phyloP scores from a whole-genome alignment of 1,140 invertebrate species.

The Antheraea mylitta region DNA sequence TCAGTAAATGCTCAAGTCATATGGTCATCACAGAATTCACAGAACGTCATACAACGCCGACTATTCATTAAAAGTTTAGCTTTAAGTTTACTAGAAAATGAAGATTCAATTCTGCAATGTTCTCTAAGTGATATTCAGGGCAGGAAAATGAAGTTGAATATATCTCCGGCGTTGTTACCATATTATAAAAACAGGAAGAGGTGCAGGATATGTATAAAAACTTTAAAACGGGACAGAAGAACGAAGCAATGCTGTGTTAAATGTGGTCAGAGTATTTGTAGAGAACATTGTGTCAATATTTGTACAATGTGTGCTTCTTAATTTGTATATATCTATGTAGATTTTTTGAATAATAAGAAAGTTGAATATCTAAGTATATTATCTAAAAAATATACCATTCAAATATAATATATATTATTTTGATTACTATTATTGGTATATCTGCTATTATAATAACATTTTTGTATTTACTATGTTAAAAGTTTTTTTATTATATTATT shows the following conservation, averaged over 20 bases:
- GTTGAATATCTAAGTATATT: no score
- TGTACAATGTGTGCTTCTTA: conserved; percentile 44
- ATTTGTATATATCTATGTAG: not conserved
- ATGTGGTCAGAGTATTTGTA: conserved; percentile 61
- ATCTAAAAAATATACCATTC: no score
- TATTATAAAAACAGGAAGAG: conserved; percentile 43
- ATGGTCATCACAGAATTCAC: conserved; percentile 51
- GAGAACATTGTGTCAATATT: conserved; percentile 55
- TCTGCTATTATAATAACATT: no score
- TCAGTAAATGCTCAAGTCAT: conserved; percentile 74
- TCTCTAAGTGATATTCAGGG: conserved; percentile 17
- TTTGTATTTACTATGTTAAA: no score
- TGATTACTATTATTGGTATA: no score
- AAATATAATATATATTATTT: no score
- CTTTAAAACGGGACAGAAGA: conserved; percentile 52
- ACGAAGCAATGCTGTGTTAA: conserved; percentile 57
- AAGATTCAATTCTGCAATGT: conserved; percentile 23
- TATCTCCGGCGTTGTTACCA: conserved; percentile 7
- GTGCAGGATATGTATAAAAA: conserved; percentile 54
- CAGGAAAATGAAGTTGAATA: conserved; percentile 14
- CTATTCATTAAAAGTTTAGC: conserved; percentile 65
- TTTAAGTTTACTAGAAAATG: conserved; percentile 54
- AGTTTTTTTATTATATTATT: no score
- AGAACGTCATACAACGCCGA: conserved; percentile 51
- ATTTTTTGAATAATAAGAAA: not conserved